These are phyloP conservation scores for Castor canadensis DNA, from an alignment of 2,113 vertebrate species.

Conservation along the genomic window DNA sequence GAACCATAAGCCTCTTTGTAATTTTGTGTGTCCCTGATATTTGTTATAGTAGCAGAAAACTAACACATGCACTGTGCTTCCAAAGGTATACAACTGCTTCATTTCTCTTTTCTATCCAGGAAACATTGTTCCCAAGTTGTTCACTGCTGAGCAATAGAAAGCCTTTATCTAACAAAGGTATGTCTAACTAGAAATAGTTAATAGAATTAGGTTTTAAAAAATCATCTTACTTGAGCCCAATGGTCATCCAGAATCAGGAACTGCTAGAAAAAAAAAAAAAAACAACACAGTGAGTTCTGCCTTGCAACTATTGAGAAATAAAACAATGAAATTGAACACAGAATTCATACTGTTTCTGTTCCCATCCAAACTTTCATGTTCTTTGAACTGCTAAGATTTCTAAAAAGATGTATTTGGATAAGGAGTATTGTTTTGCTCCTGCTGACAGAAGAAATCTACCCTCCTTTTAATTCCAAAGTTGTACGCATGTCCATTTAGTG, in stretches of 20 bases:
- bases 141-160: neutral
- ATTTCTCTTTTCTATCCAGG: neutral
- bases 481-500: slow-evolving; percentile 55
- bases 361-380: slow-evolving; percentile 19
- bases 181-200: slow-evolving; percentile 38
- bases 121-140: slow-evolving; percentile 11
- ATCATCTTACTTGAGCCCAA: neutral
- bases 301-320: neutral
- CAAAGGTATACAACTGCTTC: neutral
- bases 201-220: slow-evolving; percentile 2
- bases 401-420: slow-evolving; percentile 39
- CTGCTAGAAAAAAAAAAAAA: slow-evolving; percentile 35
- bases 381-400: slow-evolving; percentile 48
- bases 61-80: neutral
- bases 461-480: slow-evolving; percentile 64
- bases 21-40: neutral
- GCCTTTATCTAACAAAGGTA: neutral
- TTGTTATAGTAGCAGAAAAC: neutral
- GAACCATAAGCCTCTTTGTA: neutral
- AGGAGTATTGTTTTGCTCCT: slow-evolving; percentile 45
- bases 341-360: slow-evolving; percentile 45
- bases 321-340: slow-evolving; percentile 36
- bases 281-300: neutral
- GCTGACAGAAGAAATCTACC: slow-evolving; percentile 47
- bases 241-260: neutral